Evolutionary conservation across 2,113 vertebrate genomes (phyloP).

Genomic region (Rhagologus leucostigma): DNA sequence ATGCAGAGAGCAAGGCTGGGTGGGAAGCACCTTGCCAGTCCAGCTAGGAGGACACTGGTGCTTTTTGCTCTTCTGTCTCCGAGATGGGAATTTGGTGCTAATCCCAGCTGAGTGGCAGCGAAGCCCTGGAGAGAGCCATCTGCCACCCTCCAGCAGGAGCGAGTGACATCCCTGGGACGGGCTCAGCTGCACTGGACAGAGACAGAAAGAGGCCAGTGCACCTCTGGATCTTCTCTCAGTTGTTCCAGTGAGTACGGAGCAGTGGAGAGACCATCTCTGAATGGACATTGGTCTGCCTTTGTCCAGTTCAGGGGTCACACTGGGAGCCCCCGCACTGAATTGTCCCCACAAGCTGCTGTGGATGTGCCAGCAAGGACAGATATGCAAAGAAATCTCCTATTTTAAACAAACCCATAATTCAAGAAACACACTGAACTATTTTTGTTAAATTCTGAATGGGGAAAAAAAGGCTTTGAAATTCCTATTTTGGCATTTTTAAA

Average conservation of each 20-base stretch:
- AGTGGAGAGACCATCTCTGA: background rate
- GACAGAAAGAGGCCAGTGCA: background rate
- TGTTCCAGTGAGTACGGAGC: background rate
- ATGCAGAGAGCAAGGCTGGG: background rate
- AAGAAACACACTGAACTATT: background rate
- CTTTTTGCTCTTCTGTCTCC: background rate
- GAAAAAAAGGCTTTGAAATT: background rate
- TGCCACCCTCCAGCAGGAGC: background rate
- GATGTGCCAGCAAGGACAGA: background rate
- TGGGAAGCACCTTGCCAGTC: background rate
- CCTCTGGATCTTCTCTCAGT: background rate
- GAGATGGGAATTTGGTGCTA: background rate
- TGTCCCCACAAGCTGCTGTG: background rate
- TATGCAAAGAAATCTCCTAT: background rate
- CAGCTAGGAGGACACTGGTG: background rate
- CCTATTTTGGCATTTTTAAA: constrained; percentile 6
- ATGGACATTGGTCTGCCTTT: background rate
- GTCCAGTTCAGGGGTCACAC: background rate
- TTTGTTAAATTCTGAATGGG: background rate
- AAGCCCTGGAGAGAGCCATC: background rate
- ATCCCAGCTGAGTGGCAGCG: background rate
- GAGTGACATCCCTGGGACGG: rapidly evolving
- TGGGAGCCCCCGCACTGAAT: background rate
- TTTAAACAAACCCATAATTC: background rate
- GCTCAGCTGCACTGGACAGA: background rate